Evolutionary conservation across 2,797 vertebrate genomes (phyloP), one percentile per base, ranked within the genome.

Genomic region (Rhinichthys osculus): DNA sequence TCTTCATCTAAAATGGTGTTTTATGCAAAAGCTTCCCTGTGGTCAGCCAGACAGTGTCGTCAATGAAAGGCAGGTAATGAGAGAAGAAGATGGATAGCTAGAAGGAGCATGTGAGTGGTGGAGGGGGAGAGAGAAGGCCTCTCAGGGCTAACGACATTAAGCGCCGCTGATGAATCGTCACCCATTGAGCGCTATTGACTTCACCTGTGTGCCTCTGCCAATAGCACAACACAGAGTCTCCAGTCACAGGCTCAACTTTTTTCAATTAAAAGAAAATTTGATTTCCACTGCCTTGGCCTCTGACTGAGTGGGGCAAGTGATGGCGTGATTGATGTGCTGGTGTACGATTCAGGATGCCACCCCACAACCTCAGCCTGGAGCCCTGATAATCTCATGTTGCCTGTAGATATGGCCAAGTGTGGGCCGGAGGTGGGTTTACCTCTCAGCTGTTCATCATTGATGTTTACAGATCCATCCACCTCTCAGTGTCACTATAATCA

Each of bases 131-230:
- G 85, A 89, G 92, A 50, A 89, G 91, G 79, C 89, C 90, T 96
- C 94, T 91, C 89, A 80, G 93, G 93, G 92, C 94, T 96, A 95
- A 97, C 95, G 96, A 92, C 93, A 94, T 96, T 95, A 95, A 95
- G 94, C 92, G 88, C 91, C 93, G 86, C 92, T 92, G 95, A 94
- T 96, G 93, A 96, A 95, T 92, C 94, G 96, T 93, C 94, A 94
- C 94, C 94, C 92, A 83, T 93, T 91, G 93, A 93, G 93, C 92
- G 92, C 94, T 93, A 96, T 95, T 94, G 95, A 93, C 93, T 90
- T 94, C 91, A 92, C 91, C 87, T 44, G 92, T 93, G 92, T 92
- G 33, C 81, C 81, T 87, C 87, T 87, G 89, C n/a, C 89, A 90
- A 92, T 87, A 17, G 7, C 77, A 83, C 90, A 91, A 92, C 85